Conservation (phyloP, 2,888 invertebrate genomes). For the Troilus luridus region DNA sequence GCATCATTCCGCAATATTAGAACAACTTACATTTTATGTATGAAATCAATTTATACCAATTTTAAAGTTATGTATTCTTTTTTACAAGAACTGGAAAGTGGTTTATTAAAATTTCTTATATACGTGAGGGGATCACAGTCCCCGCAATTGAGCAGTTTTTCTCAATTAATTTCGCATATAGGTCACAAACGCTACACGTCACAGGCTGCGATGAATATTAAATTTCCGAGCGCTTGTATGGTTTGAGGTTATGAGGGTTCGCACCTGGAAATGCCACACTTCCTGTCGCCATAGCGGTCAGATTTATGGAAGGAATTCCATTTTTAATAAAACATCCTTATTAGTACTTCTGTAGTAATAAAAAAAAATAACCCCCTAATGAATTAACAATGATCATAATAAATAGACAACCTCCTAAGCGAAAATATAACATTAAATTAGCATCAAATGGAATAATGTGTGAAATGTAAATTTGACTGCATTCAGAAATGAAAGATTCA, state of each 20-base stretch:
- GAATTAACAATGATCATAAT: too few species aligned
- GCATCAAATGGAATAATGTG: too few species aligned
- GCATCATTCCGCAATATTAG: too few species aligned
- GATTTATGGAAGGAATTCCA: neutral
- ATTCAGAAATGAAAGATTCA: too few species aligned
- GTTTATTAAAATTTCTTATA: neutral
- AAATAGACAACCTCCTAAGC: too few species aligned
- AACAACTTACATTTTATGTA: too few species aligned
- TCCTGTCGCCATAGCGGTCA: neutral
- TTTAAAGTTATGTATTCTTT: too few species aligned
- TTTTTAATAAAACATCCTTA: neutral
- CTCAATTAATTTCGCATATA: constrained; percentile 9
- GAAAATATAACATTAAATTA: too few species aligned
- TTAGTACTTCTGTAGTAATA: neutral
- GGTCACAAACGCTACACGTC: constrained; percentile 1
- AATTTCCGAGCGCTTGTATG: neutral
- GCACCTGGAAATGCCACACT: neutral
- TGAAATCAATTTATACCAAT: too few species aligned
- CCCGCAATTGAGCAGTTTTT: neutral
- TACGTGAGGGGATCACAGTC: neutral
- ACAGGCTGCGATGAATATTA: neutral
- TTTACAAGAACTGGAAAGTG: too few species aligned
- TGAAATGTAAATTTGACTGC: too few species aligned
- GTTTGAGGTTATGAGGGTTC: neutral
- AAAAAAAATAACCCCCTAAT: too few species aligned